phyloP scores from a whole-genome alignment of 2,797 vertebrate species.

The Discoglossus pictus region DNA sequence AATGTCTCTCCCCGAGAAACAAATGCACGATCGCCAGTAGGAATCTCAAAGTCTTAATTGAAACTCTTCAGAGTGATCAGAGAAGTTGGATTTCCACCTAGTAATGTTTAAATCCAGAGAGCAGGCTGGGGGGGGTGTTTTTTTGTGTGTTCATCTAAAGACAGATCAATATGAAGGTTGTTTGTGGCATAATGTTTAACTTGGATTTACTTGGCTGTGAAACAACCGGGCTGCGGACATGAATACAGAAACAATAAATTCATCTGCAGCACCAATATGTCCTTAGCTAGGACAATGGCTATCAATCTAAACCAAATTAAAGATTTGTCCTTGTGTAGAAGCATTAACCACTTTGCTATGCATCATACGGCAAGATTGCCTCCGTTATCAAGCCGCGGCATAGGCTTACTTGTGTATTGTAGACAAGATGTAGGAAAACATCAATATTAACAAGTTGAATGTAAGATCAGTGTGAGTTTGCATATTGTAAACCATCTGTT shows the following conservation, averaged over 20 bases:
- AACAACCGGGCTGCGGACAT: conserved; percentile 6
- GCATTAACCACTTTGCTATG: conserved; percentile 19
- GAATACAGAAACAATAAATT: conserved; percentile 18
- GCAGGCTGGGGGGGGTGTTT: conserved; percentile 23
- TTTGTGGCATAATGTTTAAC: conserved; percentile 16
- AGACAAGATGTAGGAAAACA: conserved; percentile 9
- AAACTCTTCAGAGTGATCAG: conserved; percentile 58
- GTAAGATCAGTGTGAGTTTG: conserved; percentile 27
- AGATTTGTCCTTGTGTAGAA: conserved; percentile 27
- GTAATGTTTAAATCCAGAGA: conserved; percentile 28
- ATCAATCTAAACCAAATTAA: conserved; percentile 41
- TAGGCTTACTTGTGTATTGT: conserved; percentile 7
- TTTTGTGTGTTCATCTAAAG: conserved; percentile 3
- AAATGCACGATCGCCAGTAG: conserved; percentile 65
- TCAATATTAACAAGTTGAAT: conserved; percentile 29
- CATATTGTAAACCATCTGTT: conserved; percentile 23
- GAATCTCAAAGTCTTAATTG: conserved; percentile 67
- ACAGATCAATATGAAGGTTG: conserved; percentile 28
- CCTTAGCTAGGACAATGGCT: not conserved
- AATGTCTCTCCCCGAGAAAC: conserved; percentile 67
- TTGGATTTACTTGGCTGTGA: conserved; percentile 17
- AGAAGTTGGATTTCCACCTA: conserved; percentile 46
- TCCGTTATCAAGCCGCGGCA: too few species aligned
- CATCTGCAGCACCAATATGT: conserved; percentile 22
- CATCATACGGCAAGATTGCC: too few species aligned